Percentiles rank a stretch among this genome's conserved stretches.
These are phyloP conservation scores for Atlantisia rogersi DNA, from an alignment of 2,113 vertebrate genomes.

Conservation along the genomic window DNA sequence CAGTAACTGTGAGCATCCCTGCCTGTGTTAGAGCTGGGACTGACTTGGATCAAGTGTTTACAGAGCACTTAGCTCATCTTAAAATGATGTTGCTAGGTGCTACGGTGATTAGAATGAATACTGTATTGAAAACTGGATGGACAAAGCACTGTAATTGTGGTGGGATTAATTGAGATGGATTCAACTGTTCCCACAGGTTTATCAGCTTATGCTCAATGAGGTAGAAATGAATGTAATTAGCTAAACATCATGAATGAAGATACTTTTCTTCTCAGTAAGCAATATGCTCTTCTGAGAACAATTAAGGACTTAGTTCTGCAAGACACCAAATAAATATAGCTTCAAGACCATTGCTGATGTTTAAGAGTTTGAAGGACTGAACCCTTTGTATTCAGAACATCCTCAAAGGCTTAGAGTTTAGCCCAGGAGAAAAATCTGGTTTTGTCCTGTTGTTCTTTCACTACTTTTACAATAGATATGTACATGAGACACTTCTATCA, in stretches of 20 bases:
- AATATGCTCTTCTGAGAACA: not conserved
- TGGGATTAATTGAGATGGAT: not conserved
- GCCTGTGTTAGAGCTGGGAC: not conserved
- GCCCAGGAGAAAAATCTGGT: not conserved
- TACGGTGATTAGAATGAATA: not conserved
- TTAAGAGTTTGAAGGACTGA: not conserved
- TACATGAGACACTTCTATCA: not conserved
- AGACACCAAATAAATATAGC: not conserved
- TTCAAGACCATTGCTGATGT: not conserved
- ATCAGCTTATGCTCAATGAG: not conserved
- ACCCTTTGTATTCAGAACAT: not conserved
- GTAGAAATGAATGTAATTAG: not conserved
- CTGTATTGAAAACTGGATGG: not conserved
- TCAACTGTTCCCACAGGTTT: not conserved
- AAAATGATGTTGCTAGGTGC: not conserved
- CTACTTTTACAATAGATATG: not conserved
- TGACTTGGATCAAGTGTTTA: not conserved
- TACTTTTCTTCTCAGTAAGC: not conserved
- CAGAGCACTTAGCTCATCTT: not conserved
- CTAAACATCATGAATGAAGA: not conserved
- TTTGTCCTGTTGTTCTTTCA: not conserved
- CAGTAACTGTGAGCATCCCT: not conserved
- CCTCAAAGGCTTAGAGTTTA: not conserved
- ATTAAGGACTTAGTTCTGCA: not conserved
- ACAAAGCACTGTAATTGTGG: not conserved